A percentile compares a stretch with the other conserved stretches of the same genome.
These are phyloP conservation scores for Drosophila acutilabella DNA, from an alignment of 2,888 invertebrate genomes.

Conservation along the genomic window DNA sequence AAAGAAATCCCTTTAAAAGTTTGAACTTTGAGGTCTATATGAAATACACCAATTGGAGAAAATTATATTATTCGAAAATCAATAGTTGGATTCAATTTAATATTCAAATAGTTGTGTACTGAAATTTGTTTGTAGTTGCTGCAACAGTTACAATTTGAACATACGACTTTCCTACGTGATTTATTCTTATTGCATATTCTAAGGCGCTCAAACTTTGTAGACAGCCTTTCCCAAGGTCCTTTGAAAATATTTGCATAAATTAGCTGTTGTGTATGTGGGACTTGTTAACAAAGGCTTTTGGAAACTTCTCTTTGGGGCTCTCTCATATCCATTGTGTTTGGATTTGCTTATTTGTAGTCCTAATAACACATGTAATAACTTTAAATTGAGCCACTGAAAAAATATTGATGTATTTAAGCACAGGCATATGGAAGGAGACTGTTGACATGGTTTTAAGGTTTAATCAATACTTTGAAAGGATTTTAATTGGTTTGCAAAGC, in stretches of 20 bases:
- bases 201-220: constrained; percentile 48
- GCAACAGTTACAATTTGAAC: constrained; percentile 2
- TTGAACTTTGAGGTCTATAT: too few relatives aligned
- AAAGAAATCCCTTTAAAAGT: too few relatives aligned
- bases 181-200: constrained; percentile 44
- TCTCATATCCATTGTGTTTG: constrained; percentile 26
- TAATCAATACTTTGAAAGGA: constrained; percentile 55
- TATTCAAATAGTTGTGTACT: constrained; percentile 1
- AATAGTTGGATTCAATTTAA: constrained; percentile 3
- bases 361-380: constrained; percentile 49
- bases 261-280: constrained; percentile 50
- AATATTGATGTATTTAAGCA: constrained; percentile 1
- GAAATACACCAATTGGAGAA: too few relatives aligned
- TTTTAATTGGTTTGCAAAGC: constrained; percentile 65
- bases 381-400: constrained; percentile 25
- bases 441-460: constrained; percentile 10
- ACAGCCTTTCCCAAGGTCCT: constrained; percentile 40
- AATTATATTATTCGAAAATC: background rate
- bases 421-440: background rate
- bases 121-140: background rate
- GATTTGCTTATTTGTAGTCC: constrained; percentile 26
- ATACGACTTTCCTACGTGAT: constrained; percentile 52
- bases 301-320: constrained; percentile 15
- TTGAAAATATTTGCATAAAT: constrained; percentile 67
- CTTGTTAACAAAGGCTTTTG: constrained; percentile 43